Percentiles rank a stretch among this genome's conserved stretches.
phyloP scores from a whole-genome alignment of 2,797 vertebrate genomes.

The Toxotes lorentzi region DNA sequence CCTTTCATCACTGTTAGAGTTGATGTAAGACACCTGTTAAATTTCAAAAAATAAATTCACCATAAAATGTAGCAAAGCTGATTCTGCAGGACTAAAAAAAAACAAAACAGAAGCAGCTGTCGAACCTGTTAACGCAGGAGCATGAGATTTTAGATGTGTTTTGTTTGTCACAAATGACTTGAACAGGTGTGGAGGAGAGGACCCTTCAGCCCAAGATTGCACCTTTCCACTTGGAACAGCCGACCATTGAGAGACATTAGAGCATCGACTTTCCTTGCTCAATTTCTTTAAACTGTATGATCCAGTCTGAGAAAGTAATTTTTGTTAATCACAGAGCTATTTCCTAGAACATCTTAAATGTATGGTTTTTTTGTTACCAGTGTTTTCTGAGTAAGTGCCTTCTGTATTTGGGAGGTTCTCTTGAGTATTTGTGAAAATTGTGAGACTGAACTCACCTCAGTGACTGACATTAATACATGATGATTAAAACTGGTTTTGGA shows the following conservation, averaged over 20 bases:
- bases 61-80: background rate
- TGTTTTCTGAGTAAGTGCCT: no score
- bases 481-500: background rate
- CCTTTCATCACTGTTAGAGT: background rate
- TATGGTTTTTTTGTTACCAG: no score
- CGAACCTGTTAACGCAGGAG: background rate
- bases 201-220: background rate
- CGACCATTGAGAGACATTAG: background rate
- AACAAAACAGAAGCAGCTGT: background rate
- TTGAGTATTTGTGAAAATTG: background rate
- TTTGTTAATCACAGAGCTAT: no score
- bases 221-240: background rate
- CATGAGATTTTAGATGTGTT: background rate
- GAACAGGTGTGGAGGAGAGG: background rate
- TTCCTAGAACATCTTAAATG: no score
- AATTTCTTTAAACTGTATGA: background rate
- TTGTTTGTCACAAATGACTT: slow-evolving; percentile 2
- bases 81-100: background rate
- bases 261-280: background rate
- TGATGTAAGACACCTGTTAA: background rate
- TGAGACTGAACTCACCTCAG: background rate
- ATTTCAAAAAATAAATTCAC: background rate
- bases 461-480: background rate
- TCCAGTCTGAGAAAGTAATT: background rate
- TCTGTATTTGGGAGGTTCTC: no score